Conservation (phyloP, 2,113 vertebrate species). For the Cardinalis cardinalis region DNA sequence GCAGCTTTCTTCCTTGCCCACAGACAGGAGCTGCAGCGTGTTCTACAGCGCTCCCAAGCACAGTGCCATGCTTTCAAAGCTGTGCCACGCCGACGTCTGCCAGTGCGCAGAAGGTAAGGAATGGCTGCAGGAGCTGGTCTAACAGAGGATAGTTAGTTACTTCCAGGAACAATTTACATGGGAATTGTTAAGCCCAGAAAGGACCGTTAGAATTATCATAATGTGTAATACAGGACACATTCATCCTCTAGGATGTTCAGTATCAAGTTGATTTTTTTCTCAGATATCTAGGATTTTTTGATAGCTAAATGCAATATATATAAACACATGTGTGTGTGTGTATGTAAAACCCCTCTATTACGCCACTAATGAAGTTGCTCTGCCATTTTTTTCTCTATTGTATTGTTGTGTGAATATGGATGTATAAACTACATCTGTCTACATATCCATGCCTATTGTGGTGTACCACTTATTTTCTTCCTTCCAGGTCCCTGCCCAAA, state of each 20-base stretch:
- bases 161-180: neutral
- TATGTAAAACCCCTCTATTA: neutral
- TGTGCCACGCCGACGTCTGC: constrained; percentile 57
- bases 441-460: neutral
- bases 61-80: constrained; percentile 64
- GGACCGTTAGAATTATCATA: neutral
- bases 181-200: neutral
- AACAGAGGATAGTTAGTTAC: neutral
- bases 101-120: constrained; percentile 72
- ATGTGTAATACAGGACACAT: neutral
- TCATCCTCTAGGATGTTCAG: neutral
- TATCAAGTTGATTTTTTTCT: neutral
- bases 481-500: neutral
- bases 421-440: neutral
- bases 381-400: neutral
- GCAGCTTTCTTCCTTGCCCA: neutral
- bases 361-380: neutral
- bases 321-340: fast-evolving
- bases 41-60: constrained; percentile 68
- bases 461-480: neutral
- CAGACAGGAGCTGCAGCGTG: constrained; percentile 64
- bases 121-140: neutral
- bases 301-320: neutral
- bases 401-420: neutral
- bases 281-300: neutral